Base-by-base conservation (phyloP, 2,113 vertebrate genomes). In the Sus scrofa region DNA sequence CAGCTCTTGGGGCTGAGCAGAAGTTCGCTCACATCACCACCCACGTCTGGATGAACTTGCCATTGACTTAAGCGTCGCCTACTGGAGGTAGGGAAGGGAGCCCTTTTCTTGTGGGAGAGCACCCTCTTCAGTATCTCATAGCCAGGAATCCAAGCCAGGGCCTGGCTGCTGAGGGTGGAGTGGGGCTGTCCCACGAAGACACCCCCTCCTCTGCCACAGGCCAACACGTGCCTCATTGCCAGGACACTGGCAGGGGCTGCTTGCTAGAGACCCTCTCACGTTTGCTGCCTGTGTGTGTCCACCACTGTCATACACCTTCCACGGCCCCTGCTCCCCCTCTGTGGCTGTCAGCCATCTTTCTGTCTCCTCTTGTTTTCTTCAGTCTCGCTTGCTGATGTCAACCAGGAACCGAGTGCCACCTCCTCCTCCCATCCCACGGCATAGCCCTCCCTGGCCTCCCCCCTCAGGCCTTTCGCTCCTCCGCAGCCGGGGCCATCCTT, bases 211-310 rank as follows among this genome's bases (percentile, higher is more conserved):
- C 20, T 15, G 74, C 56, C 19, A 32, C 50, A 18, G 81, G 71
- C 52, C 37, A 30, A 50, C 44, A 11, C 32, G 7, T 14, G 15
- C 5, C 44, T 19, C 2, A 34, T 20, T 5, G 11, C 74, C n/a
- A 13, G 44, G 44, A 58, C 37, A 56, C 68, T 32, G 9, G 15
- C 7, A 27, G 56, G 34, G 30, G 9, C 6, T 3, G 0, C 1
- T 4, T 4, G 19, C 89, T 71, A 39, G 68, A 75, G 32, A 75
- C 27, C 3, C 3, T 16, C 20, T 6, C 60, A 6, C 1, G 16
- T 32, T 10, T 4, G 7, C 2, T 0, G 0, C 58, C 54, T 73
- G 24, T 2, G 13, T 7, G 0, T 11, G 14, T 44, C 24, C 65
- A 5, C 37, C 44, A 62, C 24, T 62, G 3, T 62, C 44, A 15